These are phyloP conservation scores for Heteronetta atricapilla DNA, from an alignment of 2,113 vertebrate species.

Conservation along the genomic window DNA sequence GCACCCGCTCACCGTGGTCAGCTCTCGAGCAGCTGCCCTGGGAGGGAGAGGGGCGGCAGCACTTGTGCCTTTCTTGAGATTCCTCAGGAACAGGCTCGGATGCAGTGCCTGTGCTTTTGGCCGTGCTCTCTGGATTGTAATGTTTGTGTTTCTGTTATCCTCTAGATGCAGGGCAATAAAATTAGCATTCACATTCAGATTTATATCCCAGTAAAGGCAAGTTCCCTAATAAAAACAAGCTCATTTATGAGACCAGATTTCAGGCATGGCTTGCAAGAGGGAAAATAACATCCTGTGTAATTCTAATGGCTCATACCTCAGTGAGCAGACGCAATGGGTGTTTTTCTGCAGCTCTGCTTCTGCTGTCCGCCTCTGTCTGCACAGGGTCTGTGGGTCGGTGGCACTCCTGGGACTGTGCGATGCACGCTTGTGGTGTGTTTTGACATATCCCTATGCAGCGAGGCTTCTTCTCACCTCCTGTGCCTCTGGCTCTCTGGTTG, in stretches of 20 bases:
- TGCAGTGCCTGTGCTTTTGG: neutral
- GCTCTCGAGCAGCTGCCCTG: neutral
- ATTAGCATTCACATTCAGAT: constrained; percentile 51
- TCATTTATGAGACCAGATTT: constrained; percentile 48
- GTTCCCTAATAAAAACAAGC: constrained; percentile 55
- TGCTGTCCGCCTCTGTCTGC: neutral
- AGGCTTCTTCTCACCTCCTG: neutral
- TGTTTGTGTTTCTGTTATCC: constrained; percentile 15
- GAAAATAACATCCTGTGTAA: constrained; percentile 28
- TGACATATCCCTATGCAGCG: neutral
- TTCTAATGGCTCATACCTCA: constrained; percentile 45
- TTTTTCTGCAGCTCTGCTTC: neutral
- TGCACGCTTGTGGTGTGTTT: neutral
- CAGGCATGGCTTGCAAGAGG: constrained; percentile 40
- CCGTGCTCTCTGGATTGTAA: neutral
- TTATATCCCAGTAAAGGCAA: constrained; percentile 29
- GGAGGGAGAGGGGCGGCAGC: neutral
- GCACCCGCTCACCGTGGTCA: neutral
- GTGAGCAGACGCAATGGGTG: neutral
- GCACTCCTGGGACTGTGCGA: neutral
- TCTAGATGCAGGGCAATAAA: constrained; percentile 52
- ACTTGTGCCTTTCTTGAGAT: neutral
- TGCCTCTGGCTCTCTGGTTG: neutral
- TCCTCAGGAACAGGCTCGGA: neutral
- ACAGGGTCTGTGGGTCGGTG: neutral